These are phyloP conservation scores for Halesus radiatus DNA, from an alignment of 1,140 invertebrate species.

Conservation along the genomic window DNA sequence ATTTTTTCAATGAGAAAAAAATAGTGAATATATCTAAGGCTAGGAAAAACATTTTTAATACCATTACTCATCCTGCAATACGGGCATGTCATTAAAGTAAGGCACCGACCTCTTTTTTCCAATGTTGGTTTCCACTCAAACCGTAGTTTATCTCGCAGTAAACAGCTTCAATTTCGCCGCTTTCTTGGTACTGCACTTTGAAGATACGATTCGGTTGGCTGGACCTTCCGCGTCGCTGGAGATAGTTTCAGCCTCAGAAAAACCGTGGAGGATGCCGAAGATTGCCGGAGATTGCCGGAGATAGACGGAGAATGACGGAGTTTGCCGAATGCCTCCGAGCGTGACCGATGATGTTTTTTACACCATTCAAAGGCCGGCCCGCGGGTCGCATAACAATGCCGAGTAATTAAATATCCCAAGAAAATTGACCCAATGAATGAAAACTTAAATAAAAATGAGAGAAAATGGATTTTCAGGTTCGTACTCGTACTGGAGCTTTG, in stretches of 20 bases:
- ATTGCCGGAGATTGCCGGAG: not conserved
- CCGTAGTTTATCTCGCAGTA: not conserved
- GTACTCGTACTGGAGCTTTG: too few species aligned
- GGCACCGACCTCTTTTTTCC: not conserved
- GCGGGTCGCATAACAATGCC: not conserved
- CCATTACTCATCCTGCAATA: too few species aligned
- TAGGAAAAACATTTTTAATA: too few species aligned
- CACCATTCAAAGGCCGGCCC: not conserved
- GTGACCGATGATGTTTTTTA: not conserved
- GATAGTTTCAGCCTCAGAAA: not conserved
- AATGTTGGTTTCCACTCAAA: not conserved
- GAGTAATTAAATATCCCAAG: not conserved
- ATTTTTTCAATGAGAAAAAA: too few species aligned
- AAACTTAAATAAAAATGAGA: not conserved
- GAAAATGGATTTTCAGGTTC: too few species aligned
- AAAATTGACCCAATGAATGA: not conserved
- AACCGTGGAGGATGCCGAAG: not conserved
- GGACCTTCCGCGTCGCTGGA: not conserved
- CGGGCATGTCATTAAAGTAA: too few species aligned
- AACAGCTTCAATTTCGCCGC: not conserved
- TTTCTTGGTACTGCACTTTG: not conserved
- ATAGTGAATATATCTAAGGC: too few species aligned
- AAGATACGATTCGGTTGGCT: conserved; percentile 1
- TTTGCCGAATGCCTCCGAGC: conserved; percentile 7
- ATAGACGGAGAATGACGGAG: conserved; percentile 4